These are phyloP conservation scores for Notolabrus celidotus DNA, from an alignment of 2,797 vertebrate genomes.

Conservation along the genomic window DNA sequence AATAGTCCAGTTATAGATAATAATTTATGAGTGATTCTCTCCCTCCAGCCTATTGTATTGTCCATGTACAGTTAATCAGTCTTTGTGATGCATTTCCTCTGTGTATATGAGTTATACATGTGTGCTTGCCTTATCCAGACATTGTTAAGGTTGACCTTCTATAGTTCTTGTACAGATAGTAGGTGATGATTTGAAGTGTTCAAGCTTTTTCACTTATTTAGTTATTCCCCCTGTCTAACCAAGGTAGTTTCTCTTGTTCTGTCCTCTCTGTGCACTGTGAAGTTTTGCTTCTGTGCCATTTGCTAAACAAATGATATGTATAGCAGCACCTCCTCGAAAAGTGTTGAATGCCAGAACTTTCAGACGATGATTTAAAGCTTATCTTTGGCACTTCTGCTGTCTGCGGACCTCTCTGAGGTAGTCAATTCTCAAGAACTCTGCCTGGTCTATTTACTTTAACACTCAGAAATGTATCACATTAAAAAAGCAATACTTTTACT, in stretches of 20 bases:
- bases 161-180: neutral
- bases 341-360: constrained; percentile 24
- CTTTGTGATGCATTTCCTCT: neutral
- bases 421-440: too few species aligned
- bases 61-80: neutral
- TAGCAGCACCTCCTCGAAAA: constrained; percentile 12
- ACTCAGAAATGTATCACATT: constrained; percentile 2
- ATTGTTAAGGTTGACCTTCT: neutral
- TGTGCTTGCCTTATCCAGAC: neutral
- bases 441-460: constrained; percentile 13
- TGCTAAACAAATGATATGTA: constrained; percentile 16
- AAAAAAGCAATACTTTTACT: neutral
- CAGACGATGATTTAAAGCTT: neutral
- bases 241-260: neutral
- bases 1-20: neutral
- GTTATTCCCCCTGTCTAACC: neutral
- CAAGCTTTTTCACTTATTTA: neutral
- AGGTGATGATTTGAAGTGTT: neutral
- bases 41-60: neutral
- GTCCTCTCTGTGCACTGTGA: neutral
- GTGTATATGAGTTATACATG: neutral
- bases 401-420: neutral
- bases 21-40: constrained; percentile 3
- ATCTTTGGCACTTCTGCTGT: constrained; percentile 15
- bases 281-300: constrained; percentile 10